Conservation (phyloP, 2,113 vertebrate genomes). For the Tauraco erythrolophus region DNA sequence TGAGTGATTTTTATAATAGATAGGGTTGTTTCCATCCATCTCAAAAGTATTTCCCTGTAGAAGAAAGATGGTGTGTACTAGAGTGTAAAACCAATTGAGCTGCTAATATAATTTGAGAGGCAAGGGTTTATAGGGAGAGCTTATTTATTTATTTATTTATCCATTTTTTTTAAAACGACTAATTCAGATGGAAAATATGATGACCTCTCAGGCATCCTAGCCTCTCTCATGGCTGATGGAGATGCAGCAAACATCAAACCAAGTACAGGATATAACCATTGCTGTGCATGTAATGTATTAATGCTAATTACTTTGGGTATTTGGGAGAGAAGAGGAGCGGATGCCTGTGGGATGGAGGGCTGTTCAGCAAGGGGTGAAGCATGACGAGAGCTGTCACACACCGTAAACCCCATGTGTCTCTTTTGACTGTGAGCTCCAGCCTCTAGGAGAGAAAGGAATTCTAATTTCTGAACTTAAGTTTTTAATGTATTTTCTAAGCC, state of each 20-base stretch:
- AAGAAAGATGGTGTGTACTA: constrained; percentile 9
- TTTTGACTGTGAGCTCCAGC: background rate
- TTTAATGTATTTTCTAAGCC: background rate
- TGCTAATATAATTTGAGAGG: background rate
- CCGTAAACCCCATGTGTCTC: background rate
- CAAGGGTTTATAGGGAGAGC: background rate
- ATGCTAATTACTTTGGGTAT: background rate
- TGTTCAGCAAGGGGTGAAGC: background rate
- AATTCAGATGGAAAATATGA: background rate
- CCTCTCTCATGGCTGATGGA: background rate
- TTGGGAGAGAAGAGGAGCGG: background rate
- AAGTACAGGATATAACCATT: background rate
- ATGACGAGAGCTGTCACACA: background rate
- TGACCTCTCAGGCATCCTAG: background rate
- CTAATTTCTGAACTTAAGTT: background rate
- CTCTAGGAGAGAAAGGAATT: background rate
- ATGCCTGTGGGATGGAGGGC: background rate
- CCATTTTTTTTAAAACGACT: background rate
- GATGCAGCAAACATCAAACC: background rate
- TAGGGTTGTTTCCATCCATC: constrained; percentile 11
- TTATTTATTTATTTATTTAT: constrained; percentile 2
- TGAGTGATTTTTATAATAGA: constrained; percentile 39
- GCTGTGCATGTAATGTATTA: background rate
- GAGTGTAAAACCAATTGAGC: constrained; percentile 36
- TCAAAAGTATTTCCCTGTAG: constrained; percentile 9